These are phyloP conservation scores for Eristalis tenax DNA, from an alignment of 2,888 invertebrate species.

Conservation along the genomic window DNA sequence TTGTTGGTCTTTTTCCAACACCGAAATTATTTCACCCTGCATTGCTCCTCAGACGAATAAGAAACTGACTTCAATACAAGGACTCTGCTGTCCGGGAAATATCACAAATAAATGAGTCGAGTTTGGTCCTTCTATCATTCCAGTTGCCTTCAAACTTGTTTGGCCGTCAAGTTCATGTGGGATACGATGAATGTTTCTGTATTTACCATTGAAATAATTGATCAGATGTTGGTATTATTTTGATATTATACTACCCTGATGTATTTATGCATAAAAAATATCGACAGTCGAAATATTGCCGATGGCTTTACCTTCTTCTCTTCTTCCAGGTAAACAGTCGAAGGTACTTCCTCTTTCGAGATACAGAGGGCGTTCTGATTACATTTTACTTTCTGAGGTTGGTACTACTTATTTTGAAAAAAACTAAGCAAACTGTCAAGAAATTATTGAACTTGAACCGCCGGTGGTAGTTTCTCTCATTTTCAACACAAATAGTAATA, in stretches of 20 bases:
- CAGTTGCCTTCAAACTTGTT: not conserved
- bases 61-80: not conserved
- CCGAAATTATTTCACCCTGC: slow-evolving; percentile 77
- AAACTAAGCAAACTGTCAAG: slow-evolving; percentile 54
- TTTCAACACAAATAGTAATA: not conserved
- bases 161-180: no score
- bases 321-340: not conserved
- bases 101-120: no score
- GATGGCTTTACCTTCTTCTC: not conserved
- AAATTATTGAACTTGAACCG: not conserved
- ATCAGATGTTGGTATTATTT: no score
- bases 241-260: no score
- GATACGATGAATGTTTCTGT: no score
- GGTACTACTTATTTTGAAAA: slow-evolving; percentile 42
- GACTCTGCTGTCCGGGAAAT: not conserved
- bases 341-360: not conserved
- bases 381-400: slow-evolving; percentile 11
- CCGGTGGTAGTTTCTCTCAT: not conserved
- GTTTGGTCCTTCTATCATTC: not conserved
- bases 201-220: no score
- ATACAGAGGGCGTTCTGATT: slow-evolving; percentile 8
- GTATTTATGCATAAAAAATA: no score
- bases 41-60: slow-evolving; percentile 37
- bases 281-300: not conserved
- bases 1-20: slow-evolving; percentile 77